Evolutionary conservation across 2,797 vertebrate genomes (phyloP).

Genomic region (Falco rusticolus): DNA sequence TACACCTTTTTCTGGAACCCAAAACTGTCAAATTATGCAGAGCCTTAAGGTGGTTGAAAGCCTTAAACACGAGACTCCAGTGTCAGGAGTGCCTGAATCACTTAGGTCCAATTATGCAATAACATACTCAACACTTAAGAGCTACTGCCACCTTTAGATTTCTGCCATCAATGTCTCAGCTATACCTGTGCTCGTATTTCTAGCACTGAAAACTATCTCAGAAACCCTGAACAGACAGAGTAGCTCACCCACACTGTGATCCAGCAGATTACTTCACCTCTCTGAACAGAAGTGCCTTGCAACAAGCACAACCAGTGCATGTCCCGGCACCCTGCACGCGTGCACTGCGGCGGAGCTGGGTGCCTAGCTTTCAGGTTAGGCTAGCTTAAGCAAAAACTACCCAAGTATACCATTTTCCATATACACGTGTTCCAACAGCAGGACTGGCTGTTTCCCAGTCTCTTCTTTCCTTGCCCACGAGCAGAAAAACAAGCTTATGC

Average conservation of each 20-base stretch:
- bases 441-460: neutral
- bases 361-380: neutral
- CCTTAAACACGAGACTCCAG: neutral
- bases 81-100: neutral
- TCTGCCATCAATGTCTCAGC: neutral
- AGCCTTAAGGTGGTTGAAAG: neutral
- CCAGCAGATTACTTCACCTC: neutral
- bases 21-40: neutral
- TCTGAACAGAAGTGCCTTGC: neutral
- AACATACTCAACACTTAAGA: neutral
- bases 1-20: neutral
- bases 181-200: rapidly evolving
- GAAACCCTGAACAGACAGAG: neutral
- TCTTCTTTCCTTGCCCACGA: rapidly evolving
- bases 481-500: neutral
- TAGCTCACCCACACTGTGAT: neutral
- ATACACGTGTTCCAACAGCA: rapidly evolving
- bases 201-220: neutral
- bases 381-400: neutral
- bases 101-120: neutral
- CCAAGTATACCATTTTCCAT: neutral
- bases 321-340: neutral
- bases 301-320: rapidly evolving
- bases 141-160: neutral
- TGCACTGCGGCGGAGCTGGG: neutral